Percentiles rank a stretch among this genome's conserved stretches.
These are phyloP conservation scores for Ophraella communa DNA, from an alignment of 2,888 invertebrate genomes.

Conservation along the genomic window DNA sequence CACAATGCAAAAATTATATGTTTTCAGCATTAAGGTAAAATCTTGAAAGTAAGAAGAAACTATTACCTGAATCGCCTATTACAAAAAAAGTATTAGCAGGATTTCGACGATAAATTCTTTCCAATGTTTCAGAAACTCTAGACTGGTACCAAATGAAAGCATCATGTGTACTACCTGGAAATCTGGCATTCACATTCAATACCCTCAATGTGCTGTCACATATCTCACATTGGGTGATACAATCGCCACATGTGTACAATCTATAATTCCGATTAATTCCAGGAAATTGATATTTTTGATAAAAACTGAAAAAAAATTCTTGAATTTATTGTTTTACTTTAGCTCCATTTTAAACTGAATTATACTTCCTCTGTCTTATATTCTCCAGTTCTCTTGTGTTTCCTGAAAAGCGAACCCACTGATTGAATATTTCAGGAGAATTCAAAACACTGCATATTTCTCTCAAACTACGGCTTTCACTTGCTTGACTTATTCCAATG, in stretches of 20 bases:
- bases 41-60: neutral
- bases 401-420: constrained; percentile 32
- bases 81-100: constrained; percentile 10
- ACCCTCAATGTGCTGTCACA: constrained; percentile 33
- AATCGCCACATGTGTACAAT: constrained; percentile 34
- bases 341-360: neutral
- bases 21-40: neutral
- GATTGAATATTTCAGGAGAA: constrained; percentile 23
- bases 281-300: constrained; percentile 25
- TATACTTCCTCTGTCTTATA: constrained; percentile 8
- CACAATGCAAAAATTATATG: neutral
- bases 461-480: constrained; percentile 23
- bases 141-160: constrained; percentile 33
- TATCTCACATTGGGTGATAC: constrained; percentile 22
- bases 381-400: constrained; percentile 23
- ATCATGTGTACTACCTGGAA: constrained; percentile 35
- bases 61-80: constrained; percentile 29
- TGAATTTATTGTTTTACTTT: neutral
- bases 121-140: constrained; percentile 7
- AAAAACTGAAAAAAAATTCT: constrained; percentile 28
- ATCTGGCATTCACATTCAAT: constrained; percentile 32
- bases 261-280: constrained; percentile 23
- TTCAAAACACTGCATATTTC: constrained; percentile 29
- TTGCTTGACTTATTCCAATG: constrained; percentile 26
- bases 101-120: constrained; percentile 11